Conservation (phyloP, 2,113 vertebrate species). For the Lutjanus erythropterus region DNA sequence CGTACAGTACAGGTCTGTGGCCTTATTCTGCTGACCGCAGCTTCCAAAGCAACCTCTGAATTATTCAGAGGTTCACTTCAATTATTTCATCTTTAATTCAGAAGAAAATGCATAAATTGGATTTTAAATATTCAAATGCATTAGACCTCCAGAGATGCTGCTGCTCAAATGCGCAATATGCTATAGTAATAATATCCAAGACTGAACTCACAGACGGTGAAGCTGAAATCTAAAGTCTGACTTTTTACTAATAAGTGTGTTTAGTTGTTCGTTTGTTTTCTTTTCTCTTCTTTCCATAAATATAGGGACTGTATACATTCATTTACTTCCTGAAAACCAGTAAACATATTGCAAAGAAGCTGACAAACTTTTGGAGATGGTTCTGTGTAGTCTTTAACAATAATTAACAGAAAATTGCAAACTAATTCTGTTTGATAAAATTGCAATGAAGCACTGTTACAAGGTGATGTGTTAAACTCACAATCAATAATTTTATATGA, state of each 20-base stretch:
- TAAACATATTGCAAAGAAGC: background rate
- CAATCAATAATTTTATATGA: background rate
- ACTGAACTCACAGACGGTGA: background rate
- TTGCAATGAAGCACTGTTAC: background rate
- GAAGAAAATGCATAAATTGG: constrained; percentile 60
- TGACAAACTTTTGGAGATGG: background rate
- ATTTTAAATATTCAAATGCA: constrained; percentile 67
- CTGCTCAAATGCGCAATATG: constrained; percentile 2
- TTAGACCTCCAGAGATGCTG: constrained; percentile 17
- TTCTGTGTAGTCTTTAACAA: too few relatives aligned
- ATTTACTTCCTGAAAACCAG: background rate
- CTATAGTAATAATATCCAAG: background rate
- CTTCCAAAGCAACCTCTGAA: constrained; percentile 45
- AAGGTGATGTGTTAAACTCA: background rate
- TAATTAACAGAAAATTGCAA: too few relatives aligned
- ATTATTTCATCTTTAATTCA: constrained; percentile 62
- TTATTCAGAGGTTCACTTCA: constrained; percentile 63
- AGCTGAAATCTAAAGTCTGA: background rate
- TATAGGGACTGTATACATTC: background rate
- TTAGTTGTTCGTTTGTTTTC: background rate
- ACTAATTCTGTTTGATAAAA: too few relatives aligned
- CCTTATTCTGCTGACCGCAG: constrained; percentile 53
- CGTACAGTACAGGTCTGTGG: constrained; percentile 27
- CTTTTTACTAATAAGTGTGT: background rate
- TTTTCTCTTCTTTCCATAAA: background rate